Conservation (phyloP, 2,888 invertebrate genomes). For the Muscina levida region DNA sequence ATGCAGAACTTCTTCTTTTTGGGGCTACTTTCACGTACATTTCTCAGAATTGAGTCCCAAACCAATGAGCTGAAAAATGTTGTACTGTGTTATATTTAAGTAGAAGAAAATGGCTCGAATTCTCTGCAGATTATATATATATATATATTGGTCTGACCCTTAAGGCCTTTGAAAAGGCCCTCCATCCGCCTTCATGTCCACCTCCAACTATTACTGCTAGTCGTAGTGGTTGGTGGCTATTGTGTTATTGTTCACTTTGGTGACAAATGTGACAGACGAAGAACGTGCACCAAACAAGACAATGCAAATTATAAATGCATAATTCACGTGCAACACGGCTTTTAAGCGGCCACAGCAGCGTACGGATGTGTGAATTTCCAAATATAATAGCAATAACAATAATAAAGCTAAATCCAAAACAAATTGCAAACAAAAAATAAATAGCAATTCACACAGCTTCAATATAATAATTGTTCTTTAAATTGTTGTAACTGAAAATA, state of each 20-base stretch:
- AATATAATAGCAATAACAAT: background rate
- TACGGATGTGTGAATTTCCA: background rate
- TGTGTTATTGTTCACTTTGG: constrained; percentile 28
- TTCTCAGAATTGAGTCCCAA: too few species aligned
- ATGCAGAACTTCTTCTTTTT: too few species aligned
- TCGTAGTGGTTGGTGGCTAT: background rate
- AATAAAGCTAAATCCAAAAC: background rate
- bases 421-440: constrained; percentile 29
- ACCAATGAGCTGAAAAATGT: too few species aligned
- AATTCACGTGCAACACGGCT: constrained; percentile 64
- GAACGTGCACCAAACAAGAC: constrained; percentile 61
- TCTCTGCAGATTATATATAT: too few species aligned
- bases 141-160: too few species aligned
- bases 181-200: too few species aligned
- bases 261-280: constrained; percentile 61
- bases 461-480: constrained; percentile 9
- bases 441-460: constrained; percentile 14
- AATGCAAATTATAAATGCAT: constrained; percentile 61
- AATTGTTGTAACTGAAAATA: background rate
- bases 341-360: background rate
- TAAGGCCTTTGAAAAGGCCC: too few species aligned
- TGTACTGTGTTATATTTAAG: too few species aligned
- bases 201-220: background rate
- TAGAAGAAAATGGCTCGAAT: too few species aligned
- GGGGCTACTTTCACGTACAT: too few species aligned